Evolutionary conservation across 92 coral and sea anemone species (phyloP).

Genomic region (Phymanthus crucifer): DNA sequence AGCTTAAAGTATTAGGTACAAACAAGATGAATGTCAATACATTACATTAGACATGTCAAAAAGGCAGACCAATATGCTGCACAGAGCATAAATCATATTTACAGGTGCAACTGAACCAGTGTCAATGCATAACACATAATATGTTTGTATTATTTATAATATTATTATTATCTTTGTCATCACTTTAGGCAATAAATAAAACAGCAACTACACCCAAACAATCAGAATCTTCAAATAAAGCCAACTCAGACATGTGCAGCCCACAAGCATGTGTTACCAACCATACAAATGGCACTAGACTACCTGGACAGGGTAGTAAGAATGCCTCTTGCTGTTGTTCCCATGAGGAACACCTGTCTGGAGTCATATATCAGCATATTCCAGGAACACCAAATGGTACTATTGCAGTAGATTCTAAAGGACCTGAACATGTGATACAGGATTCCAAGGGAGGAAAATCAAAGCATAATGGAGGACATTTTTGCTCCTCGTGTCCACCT

Average conservation of each 20-base stretch:
- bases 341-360: conserved; percentile 62
- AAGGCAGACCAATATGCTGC: no score
- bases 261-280: conserved; percentile 9
- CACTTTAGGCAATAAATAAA: conserved; percentile 8
- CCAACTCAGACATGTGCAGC: conserved; percentile 1
- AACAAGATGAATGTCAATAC: no score
- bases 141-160: no score
- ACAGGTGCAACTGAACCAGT: neutral
- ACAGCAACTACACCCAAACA: conserved; percentile 11
- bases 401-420: conserved; percentile 52
- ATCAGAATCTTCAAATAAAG: conserved; percentile 2
- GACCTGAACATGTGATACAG: conserved; percentile 41
- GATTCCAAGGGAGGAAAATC: conserved; percentile 58
- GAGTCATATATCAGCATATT: conserved; percentile 64
- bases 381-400: conserved; percentile 61
- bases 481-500: conserved; percentile 81
- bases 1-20: no score
- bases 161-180: neutral
- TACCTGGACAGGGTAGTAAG: conserved; percentile 20
- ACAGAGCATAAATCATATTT: no score
- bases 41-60: no score
- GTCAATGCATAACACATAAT: neutral
- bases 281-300: conserved; percentile 37
- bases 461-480: conserved; percentile 69
- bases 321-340: conserved; percentile 63